These are phyloP conservation scores for Bombycilla garrulus DNA, from an alignment of 2,113 vertebrate species.

Conservation along the genomic window DNA sequence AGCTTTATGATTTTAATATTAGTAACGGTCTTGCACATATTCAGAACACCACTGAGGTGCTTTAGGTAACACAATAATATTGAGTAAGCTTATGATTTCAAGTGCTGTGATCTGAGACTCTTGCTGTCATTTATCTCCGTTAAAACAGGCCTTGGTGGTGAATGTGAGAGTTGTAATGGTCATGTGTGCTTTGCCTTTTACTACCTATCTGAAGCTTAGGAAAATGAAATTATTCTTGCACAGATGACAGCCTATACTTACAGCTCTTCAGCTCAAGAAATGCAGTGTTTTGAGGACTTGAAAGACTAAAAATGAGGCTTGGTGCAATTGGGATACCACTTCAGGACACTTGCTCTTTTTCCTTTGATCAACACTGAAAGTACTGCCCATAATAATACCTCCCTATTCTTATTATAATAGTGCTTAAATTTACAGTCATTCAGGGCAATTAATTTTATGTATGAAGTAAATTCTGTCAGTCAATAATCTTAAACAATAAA, in stretches of 20 bases:
- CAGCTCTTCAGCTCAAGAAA: neutral
- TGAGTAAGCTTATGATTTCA: neutral
- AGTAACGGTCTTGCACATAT: neutral
- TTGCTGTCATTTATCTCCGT: neutral
- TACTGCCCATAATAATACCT: neutral
- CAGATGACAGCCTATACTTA: neutral
- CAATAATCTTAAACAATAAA: neutral
- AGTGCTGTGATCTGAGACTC: neutral
- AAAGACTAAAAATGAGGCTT: neutral
- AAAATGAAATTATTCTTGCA: neutral
- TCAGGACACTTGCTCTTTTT: neutral
- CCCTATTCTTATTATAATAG: neutral
- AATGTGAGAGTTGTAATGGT: neutral
- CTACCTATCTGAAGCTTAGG: neutral
- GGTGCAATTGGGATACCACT: neutral
- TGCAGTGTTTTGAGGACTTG: neutral
- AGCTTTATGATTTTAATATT: neutral
- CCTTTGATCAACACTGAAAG: neutral
- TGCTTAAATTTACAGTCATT: neutral
- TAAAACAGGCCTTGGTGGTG: neutral
- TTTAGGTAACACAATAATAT: neutral
- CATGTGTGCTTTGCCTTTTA: neutral
- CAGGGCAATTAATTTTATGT: neutral
- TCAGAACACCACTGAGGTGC: neutral
- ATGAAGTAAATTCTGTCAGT: neutral